Evolutionary conservation across 2,888 invertebrate species (phyloP), one percentile per base, ranked within the genome.

Genomic region (Steinernema hermaphroditum): DNA sequence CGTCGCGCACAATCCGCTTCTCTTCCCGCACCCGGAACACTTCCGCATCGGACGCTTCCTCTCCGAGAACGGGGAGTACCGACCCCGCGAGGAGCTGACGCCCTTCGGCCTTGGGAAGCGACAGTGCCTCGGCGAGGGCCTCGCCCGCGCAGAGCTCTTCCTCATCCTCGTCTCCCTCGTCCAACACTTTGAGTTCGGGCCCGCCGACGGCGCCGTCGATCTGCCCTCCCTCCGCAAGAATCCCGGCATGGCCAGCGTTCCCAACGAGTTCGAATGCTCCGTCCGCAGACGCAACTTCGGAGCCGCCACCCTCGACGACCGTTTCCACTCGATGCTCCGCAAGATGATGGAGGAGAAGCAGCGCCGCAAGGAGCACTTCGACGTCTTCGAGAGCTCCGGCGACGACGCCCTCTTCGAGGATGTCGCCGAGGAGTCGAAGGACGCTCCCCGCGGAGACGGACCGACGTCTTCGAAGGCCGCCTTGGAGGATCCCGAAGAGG

Each of bases 141-240:
- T 84, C 50, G 84, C 84, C 32, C 68, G 76, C 34, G 77, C 78
- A 69, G 84, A 84, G 54, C 74, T 84, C 19, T 81, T 73, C 76
- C 70, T 84, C 19, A 78, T 84, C 62, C 75, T 84, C 54, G 74
- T 76, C n/a, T 70, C 77, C 14, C 73, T 84, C n/a, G 29, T 83
- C 14, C 81, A 81, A 49, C 79, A 83, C 34, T 84, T 82, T 75
- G 71, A 75, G 9, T 84, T 84, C 54, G 73, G 74, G 9, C 72
- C 74, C 32, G 73, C 54, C 14, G 68, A 68, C 2, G 74, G 77
- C 71, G 43, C 8, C 72, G 76, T 19, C 19, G 22, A 71, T 16
- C 68, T 73, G 22, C 78, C 78, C 6, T 69, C 68, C 27, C 46
- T 78, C 57, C 71, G 54, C 62, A 73, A 77, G n/a, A 14, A 22